Evolutionary conservation across 2,797 vertebrate species (phyloP), one percentile per base, ranked within the genome.

Genomic region (Syngnathus rostellatus): DNA sequence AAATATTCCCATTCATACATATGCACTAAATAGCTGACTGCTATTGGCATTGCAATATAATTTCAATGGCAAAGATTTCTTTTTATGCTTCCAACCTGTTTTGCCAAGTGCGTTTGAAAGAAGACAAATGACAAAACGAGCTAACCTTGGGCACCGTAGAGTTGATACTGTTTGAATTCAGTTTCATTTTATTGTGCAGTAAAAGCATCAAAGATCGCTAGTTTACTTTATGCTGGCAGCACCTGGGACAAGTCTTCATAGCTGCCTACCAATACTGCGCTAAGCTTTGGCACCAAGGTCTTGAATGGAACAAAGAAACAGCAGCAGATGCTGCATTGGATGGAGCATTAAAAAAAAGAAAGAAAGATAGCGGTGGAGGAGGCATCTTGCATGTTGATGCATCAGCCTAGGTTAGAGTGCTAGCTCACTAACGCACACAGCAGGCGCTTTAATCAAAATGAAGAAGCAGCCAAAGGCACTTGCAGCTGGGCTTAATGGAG

Each of bases 371-470:
- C 57, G 62, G 37, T 4, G 67, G 41, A 67, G 62, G 64, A 58
- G 69, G 57, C 61, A 60, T 72, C 72, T 74, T 31, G 55, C 55
- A 37, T 57, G 68, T 53, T 63, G 73, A 74, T 72, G 60, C 54
- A 65, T 72, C 69, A 63, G 60, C 75, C 55, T 66, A 69, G 76
- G 68, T 78, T 65, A 75, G 53, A 62, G 39, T 43, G 1, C 11
- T 6, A 1, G 19, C 45, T 45, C 45, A 40, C 54, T 37, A 48
- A 50, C 51, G 63, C 60, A 50, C 43, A 23, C 45, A 45, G 67
- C 11, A 31, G 72, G 71, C 72, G 75, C 74, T 79, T 80, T 80
- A 82, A 84, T 87, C 78, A 84, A 81, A 85, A 76, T 53, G 68
- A 78, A 78, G 62, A 67, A 75, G 70, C 73, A 14, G 68, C 78